Evolutionary conservation across 2,113 vertebrate genomes (phyloP).

Genomic region (Strix uralensis): DNA sequence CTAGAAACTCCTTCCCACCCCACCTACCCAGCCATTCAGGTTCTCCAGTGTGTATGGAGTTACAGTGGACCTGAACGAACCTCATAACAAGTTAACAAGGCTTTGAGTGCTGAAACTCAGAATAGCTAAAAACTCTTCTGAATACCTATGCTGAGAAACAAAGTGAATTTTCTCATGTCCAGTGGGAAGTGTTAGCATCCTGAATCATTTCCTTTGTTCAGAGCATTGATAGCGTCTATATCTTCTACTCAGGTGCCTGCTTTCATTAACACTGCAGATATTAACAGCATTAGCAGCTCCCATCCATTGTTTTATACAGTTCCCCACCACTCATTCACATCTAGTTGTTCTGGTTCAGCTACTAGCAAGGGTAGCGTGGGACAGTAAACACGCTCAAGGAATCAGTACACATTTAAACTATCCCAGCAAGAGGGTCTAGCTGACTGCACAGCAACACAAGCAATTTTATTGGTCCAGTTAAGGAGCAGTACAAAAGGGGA

Average conservation of each 20-base stretch:
- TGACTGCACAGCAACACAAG: neutral
- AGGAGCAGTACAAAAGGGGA: neutral
- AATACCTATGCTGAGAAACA: neutral
- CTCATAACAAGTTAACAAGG: neutral
- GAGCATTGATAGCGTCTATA: neutral
- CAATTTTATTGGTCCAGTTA: neutral
- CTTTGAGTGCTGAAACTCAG: neutral
- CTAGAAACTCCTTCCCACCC: neutral
- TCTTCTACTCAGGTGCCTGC: neutral
- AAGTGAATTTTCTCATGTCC: neutral
- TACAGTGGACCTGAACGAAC: neutral
- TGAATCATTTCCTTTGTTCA: neutral
- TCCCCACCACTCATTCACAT: neutral
- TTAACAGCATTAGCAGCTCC: neutral
- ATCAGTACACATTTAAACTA: neutral
- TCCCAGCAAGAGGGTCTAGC: neutral
- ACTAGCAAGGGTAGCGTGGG: neutral
- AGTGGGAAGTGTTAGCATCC: neutral
- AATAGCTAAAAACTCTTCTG: neutral
- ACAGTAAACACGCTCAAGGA: neutral
- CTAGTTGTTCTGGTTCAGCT: neutral
- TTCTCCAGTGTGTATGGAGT: neutral
- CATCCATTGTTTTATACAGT: neutral
- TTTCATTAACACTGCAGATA: neutral
- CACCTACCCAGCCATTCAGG: neutral